phyloP scores from a whole-genome alignment of 37 sponge, comb jelly and placozoan genomes.

The Bolinopsis microptera region DNA sequence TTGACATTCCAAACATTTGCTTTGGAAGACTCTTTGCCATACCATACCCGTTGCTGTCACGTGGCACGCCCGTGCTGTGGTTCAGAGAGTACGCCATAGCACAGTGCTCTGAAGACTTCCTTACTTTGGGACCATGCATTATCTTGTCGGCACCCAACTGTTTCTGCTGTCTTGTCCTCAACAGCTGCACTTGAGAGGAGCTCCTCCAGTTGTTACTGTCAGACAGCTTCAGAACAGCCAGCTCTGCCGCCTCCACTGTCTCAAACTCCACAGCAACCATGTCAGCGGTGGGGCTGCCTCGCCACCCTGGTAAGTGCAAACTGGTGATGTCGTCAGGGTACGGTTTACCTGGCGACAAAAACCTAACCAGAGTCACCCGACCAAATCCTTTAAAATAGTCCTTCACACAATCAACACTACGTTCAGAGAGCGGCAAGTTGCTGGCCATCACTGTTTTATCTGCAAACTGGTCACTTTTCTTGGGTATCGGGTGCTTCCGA shows the following conservation, averaged over 20 bases:
- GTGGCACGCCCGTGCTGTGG: neutral
- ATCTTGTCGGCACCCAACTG: neutral
- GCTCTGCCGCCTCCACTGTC: slow-evolving; percentile 69
- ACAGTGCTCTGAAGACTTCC: slow-evolving; percentile 52
- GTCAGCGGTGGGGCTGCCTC: slow-evolving; percentile 59
- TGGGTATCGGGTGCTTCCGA: slow-evolving; percentile 71
- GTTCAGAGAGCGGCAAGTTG: slow-evolving; percentile 68
- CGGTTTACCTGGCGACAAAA: slow-evolving; percentile 75
- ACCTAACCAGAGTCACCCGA: slow-evolving; percentile 71
- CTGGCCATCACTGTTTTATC: slow-evolving; percentile 72
- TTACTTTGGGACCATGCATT: slow-evolving; percentile 21
- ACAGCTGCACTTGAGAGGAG: slow-evolving; percentile 22
- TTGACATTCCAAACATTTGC: slow-evolving; percentile 46
- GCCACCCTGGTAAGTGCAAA: neutral
- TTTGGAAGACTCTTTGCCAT: slow-evolving; percentile 11
- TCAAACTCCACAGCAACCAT: slow-evolving; percentile 79
- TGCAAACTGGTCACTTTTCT: slow-evolving; percentile 73
- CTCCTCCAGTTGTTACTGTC: slow-evolving; percentile 73
- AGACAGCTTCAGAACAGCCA: slow-evolving; percentile 62
- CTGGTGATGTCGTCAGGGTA: slow-evolving; percentile 78
- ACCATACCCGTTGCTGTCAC: slow-evolving; percentile 8
- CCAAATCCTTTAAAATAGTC: slow-evolving; percentile 72
- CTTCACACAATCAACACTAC: slow-evolving; percentile 68
- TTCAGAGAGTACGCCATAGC: neutral
- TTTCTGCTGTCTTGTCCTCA: slow-evolving; percentile 37